Conservation (phyloP, 2,797 vertebrate genomes). For the Sebastolobus altivelis region DNA sequence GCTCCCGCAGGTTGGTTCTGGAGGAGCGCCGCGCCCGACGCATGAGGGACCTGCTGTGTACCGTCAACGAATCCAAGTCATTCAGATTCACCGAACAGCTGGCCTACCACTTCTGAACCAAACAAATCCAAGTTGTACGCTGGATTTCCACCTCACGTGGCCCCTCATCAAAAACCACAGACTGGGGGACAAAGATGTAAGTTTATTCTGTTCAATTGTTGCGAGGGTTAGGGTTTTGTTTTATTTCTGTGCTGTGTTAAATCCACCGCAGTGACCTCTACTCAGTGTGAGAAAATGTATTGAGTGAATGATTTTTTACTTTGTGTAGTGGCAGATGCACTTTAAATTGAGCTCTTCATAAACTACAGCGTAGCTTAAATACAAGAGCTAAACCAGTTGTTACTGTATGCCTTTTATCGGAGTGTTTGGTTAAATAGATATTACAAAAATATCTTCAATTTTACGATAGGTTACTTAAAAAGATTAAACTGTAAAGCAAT, state of each 20-base stretch:
- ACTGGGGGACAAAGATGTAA: not conserved
- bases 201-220: conserved; percentile 2
- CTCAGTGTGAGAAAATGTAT: conserved; percentile 15
- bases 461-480: not conserved
- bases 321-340: conserved; percentile 46
- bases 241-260: conserved; percentile 11
- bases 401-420: conserved; percentile 45
- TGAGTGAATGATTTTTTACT: conserved; percentile 15
- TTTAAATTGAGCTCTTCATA: conserved; percentile 43
- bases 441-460: not conserved
- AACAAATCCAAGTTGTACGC: not conserved
- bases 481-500: conserved; percentile 7
- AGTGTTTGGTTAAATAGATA: conserved; percentile 15
- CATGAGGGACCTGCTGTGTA: conserved; percentile 85
- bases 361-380: conserved; percentile 11
- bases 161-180: not conserved
- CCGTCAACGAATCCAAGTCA: conserved; percentile 83
- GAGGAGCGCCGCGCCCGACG: conserved; percentile 90
- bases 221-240: not conserved
- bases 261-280: conserved; percentile 53
- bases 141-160: not conserved
- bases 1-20: conserved; percentile 86
- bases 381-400: conserved; percentile 26
- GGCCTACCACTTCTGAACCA: conserved; percentile 80
- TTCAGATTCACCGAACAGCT: conserved; percentile 89